Base-by-base conservation (phyloP, 2,797 vertebrate species). In the Sebastes ruberrimus region DNA sequence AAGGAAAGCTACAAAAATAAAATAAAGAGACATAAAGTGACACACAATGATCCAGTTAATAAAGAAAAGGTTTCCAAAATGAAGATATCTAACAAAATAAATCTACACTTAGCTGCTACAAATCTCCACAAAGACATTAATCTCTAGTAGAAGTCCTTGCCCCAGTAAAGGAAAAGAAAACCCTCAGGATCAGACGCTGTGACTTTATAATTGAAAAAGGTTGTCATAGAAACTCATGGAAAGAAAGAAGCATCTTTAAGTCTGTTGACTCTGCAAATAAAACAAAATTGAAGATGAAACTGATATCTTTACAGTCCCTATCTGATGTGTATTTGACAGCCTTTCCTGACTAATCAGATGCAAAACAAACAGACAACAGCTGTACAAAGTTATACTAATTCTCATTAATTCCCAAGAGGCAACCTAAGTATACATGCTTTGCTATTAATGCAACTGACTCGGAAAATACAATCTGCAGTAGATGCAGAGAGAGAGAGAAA, bases 191-290 rank as follows among this genome's bases (percentile, higher is more conserved):
- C 73, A 70, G 73, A 79, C 73, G 25, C 42, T 56, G 56, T 23
- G 71, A 46, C 66, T 67, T 76, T 46, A 62, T 69, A 60, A 76
- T 74, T 74, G 70, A 72, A 79, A 76, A 83, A 78, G 71, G 73
- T 87, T 82, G 81, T 79, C 84, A 84, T 87, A 87, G 87, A 71
- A 90, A 89, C 82, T 22, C 42, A 32, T 59, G 49, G 59, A 25
- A 8, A 73, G 46, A 71, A 73, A 74, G 52, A 83, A 65, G n/a
- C 56, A 16, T 66, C 38, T 57, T 22, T 60, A 85, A 75, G 66
- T 81, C 72, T 85, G 83, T 80, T 89, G 81, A 82, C 65, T 70
- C 49, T 65, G 61, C 76, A 82, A 86, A 82, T 57, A 73, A 75
- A 75, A 81, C 53, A 1, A 74, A 83, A 81, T n/a, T 71, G 25